A percentile compares a stretch with the other conserved stretches of the same genome.
These are phyloP conservation scores for Bubo bubo DNA, from an alignment of 2,113 vertebrate genomes.

Conservation along the genomic window DNA sequence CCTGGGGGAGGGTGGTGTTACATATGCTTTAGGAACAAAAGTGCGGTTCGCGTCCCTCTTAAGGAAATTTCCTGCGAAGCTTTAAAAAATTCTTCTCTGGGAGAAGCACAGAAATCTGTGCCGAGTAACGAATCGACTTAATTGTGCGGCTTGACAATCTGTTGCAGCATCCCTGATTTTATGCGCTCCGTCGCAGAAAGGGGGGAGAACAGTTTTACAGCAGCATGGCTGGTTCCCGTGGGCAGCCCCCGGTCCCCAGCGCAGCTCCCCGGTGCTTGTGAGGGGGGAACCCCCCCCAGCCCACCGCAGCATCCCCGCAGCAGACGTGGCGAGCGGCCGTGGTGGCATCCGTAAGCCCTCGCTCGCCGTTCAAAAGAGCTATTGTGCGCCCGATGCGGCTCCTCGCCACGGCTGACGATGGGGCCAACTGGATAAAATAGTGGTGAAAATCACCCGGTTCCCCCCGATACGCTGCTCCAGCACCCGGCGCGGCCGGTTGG, in stretches of 20 bases:
- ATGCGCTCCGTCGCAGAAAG: not conserved
- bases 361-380: conserved; percentile 16
- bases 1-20: not conserved
- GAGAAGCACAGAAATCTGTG: not conserved
- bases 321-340: not conserved
- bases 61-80: not conserved
- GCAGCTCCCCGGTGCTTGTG: rapidly evolving
- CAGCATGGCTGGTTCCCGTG: not conserved
- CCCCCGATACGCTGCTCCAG: not conserved
- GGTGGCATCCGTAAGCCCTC: not conserved
- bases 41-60: not conserved
- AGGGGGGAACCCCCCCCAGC: not conserved
- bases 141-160: conserved; percentile 62
- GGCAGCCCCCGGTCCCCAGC: not conserved
- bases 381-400: conserved; percentile 31
- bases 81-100: not conserved
- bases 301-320: not conserved
- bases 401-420: not conserved
- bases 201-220: rapidly evolving
- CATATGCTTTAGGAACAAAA: not conserved
- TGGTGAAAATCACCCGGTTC: not conserved
- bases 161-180: conserved; percentile 60
- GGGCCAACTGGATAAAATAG: not conserved
- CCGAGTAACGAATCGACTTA: conserved; percentile 22
- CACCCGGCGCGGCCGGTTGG: rapidly evolving